Base-by-base conservation (phyloP, 1,140 invertebrate species). In the Zaprionus camerounensis region DNA sequence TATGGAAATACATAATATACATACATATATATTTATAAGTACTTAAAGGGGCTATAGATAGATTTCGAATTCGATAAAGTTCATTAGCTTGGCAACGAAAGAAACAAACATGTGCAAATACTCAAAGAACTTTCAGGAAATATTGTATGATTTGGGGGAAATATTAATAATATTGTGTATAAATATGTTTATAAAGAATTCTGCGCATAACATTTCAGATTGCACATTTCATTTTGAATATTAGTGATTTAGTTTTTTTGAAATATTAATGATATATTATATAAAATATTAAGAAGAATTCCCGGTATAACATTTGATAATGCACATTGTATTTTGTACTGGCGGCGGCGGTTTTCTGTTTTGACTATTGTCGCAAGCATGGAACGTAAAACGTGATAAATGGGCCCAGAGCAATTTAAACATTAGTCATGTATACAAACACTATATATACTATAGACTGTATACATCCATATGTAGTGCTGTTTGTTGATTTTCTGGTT, bases 241-340 rank as follows among this genome's bases (percentile, higher is more conserved):
- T 11, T 34, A 11, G 11, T 28, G 28, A 41, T 44, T 7, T 7
- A 6, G 15, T 31, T 31, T 11, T 34, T 34, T 7, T 7, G n/a
- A 72, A 5, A 53, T 31, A 56, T 41, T 3, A 24, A 24, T 13
- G 9, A 65, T 49, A 28, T 34, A 55, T 55, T 36, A 34, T 3
- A 53, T 57, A 34, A 57, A 56, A 34, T 73, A 44, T 78, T 34
- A 3, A 34, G 31, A 34, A 34, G 31, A 34, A 34, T 34, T 3
- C 31, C 11, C 31, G 2, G 31, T 34, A 34, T 34, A 34, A 34
- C 9, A 34, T 11, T 61, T 20, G 5, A 38, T 80, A 79, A 82
- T 79, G 83, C 80, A 80, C 72, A 74, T 71, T 77, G 77, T 44
- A 34, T 49, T 82, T 87, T 88, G 81, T 87, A 87, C 83, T 88